Evolutionary conservation across 2,797 vertebrate genomes (phyloP).

Genomic region (Myoxocephalus aenaeus): DNA sequence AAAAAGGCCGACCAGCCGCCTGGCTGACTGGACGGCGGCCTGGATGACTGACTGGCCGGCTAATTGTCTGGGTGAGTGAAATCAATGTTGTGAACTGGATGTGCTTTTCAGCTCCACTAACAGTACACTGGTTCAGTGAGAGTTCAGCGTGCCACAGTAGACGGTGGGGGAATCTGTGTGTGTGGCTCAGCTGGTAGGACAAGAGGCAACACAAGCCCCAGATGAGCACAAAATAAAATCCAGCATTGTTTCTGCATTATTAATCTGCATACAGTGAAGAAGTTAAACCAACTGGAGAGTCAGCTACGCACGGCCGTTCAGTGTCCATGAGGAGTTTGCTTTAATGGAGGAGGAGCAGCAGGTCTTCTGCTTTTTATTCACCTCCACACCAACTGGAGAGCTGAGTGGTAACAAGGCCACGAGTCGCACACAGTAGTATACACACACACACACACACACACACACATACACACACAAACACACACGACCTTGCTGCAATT

Average conservation of each 20-base stretch:
- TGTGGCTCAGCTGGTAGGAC: slow-evolving; percentile 50
- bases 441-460: not conserved
- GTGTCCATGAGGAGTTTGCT: slow-evolving; percentile 3
- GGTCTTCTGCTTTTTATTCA: slow-evolving; percentile 30
- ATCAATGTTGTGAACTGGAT: slow-evolving; percentile 73
- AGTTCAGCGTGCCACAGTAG: slow-evolving; percentile 67
- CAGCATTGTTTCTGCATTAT: not conserved
- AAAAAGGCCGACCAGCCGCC: slow-evolving; percentile 37
- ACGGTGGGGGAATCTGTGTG: slow-evolving; percentile 52
- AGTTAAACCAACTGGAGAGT: slow-evolving; percentile 26
- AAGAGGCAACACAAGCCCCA: slow-evolving; percentile 4
- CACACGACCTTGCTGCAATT: slow-evolving; percentile 19
- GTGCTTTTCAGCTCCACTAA: slow-evolving; percentile 69
- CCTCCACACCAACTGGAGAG: slow-evolving; percentile 14
- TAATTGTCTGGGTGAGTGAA: slow-evolving; percentile 72
- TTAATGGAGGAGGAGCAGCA: slow-evolving; percentile 20
- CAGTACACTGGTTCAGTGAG: slow-evolving; percentile 62
- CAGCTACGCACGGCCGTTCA: slow-evolving; percentile 1
- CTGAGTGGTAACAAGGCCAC: slow-evolving; percentile 19
- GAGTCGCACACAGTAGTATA: not conserved
- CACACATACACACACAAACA: slow-evolving; percentile 7
- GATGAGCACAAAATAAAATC: slow-evolving; percentile 16
- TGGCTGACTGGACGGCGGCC: slow-evolving; percentile 45
- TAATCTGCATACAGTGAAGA: slow-evolving; percentile 30
- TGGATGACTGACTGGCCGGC: slow-evolving; percentile 42